Conservation (phyloP, 2,888 invertebrate genomes). For the Diarsia rubi region DNA sequence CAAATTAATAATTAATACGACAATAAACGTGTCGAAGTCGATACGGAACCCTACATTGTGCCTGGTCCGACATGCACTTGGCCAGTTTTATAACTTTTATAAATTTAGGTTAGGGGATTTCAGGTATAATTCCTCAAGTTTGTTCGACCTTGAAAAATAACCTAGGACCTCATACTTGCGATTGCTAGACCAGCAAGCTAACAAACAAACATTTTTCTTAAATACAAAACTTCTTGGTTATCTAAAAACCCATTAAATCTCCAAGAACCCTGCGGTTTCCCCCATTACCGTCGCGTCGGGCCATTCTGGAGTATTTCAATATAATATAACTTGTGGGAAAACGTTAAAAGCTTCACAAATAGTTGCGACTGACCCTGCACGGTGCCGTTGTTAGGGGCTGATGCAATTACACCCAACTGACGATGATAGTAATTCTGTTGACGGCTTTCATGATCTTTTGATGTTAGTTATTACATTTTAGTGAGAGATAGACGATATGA, state of each 20-base stretch:
- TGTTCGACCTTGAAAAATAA: neutral
- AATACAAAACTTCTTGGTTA: neutral
- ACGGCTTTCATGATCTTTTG: constrained; percentile 28
- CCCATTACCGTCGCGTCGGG: constrained; percentile 24
- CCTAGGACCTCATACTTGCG: neutral
- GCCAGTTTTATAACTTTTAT: no score
- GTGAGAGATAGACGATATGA: no score
- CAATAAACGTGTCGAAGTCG: no score
- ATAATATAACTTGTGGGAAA: constrained; percentile 77
- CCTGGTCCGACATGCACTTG: no score
- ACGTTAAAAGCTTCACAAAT: constrained; percentile 78
- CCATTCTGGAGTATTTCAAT: constrained; percentile 69
- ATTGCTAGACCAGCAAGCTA: neutral
- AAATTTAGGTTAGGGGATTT: no score
- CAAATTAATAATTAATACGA: no score
- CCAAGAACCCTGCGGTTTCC: constrained; percentile 19
- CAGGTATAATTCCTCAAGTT: no score
- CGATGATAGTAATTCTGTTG: constrained; percentile 67
- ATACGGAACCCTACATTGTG: no score
- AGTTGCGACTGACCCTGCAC: constrained; percentile 60
- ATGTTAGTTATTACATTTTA: neutral
- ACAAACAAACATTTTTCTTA: neutral
- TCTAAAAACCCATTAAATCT: constrained; percentile 5
- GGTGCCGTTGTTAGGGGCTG: constrained; percentile 66
- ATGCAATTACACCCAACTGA: constrained; percentile 71